Percentiles rank a stretch among this genome's conserved stretches.
Evolutionary conservation across 2,113 vertebrate genomes (phyloP).

Genomic region (Atlantisia rogersi): DNA sequence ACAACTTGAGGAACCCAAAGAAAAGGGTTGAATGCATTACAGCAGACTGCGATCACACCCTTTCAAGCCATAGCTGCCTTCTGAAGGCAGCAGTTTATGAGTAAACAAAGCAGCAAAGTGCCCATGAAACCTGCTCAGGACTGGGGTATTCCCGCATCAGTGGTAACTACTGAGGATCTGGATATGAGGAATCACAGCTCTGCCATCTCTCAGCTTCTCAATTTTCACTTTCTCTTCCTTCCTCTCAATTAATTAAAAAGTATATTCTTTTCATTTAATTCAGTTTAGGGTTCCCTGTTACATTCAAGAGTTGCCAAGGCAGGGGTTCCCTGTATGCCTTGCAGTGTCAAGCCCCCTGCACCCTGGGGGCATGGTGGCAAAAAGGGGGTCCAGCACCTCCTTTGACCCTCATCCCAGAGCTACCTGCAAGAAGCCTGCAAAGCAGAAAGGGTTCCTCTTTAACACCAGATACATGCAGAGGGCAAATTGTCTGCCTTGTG

Average conservation of each 20-base stretch:
- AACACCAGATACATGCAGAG: accelerated
- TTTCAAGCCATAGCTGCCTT: background rate
- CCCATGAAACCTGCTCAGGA: background rate
- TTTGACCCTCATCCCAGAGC: background rate
- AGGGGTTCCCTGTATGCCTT: background rate
- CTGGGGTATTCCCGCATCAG: background rate
- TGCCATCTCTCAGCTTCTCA: background rate
- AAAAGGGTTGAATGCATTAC: background rate
- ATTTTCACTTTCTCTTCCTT: background rate
- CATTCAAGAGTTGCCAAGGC: accelerated
- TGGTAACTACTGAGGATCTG: background rate
- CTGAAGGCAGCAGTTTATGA: background rate
- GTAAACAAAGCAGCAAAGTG: background rate
- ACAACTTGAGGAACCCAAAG: background rate
- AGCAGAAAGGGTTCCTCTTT: background rate
- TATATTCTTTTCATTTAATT: background rate
- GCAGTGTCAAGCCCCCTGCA: background rate
- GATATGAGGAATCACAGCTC: background rate
- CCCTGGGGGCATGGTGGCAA: too few species aligned
- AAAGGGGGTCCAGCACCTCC: background rate
- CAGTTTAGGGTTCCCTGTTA: accelerated
- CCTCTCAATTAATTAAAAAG: background rate
- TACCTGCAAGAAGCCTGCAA: background rate
- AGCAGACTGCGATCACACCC: background rate
- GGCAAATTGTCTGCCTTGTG: background rate